Base-by-base conservation (phyloP, 2,113 vertebrate genomes). In the Stictonetta naevosa region DNA sequence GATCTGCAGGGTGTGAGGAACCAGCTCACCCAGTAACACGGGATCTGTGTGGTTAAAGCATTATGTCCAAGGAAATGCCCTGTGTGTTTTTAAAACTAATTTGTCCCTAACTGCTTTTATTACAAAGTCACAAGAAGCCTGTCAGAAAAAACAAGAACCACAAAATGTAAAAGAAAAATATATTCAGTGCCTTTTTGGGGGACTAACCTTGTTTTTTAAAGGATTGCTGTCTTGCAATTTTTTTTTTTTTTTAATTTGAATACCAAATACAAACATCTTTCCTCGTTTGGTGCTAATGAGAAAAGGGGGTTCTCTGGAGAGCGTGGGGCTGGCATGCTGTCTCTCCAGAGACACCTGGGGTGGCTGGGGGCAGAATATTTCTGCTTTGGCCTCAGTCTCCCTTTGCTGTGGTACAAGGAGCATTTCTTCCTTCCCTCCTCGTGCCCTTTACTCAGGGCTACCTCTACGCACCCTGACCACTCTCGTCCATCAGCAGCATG, bases 381-480 rank as follows among this genome's bases (percentile, higher is more conserved):
- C 42, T 33, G 19, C 14, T 50, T 36, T 31, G 12, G 14, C 38
- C 34, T 60, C 10, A 16, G 22, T 36, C 42, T 69, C 36, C 62
- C 68, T 48, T 83, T 15, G 25, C 23, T 8, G 2, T 6, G 23
- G 21, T 5, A 21, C 1, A 1, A 38, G 23, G 66, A 66, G 25
- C 16, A 10, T 11, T 15, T 23, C 53, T 74, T 23, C 40, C 66
- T 34, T 44, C 73, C 36, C 23, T 7, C 19, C 20, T 16, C 5
- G 6, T n/a, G 26, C 12, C 12, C 2, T 44, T 2, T 31, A 15
- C n/a, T 53, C 38, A 2, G 44, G 38, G 14, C 63, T 31, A 4
- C 17, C 33, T 18, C 2, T 2, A 1, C 1, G 8, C 23, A 10
- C 50, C 50, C 15, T 0, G 1, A 1, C 33, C 63, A 2, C 34